Conservation (phyloP, 2,888 invertebrate genomes). For the Drosophila neoperkinsi region DNA sequence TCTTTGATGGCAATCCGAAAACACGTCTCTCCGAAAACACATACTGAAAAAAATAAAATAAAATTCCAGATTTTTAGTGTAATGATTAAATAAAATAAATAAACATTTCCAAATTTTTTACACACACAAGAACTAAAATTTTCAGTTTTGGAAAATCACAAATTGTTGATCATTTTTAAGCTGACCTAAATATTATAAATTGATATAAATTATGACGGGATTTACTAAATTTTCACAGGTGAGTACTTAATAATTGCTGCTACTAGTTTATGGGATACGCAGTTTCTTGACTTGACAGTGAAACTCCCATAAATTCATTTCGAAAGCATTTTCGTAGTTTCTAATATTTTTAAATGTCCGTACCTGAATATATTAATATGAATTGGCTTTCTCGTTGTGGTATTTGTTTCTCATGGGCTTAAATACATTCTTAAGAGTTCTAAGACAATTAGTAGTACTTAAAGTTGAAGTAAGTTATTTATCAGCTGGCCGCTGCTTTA, state of each 20-base stretch:
- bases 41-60: conserved; percentile 4
- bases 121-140: neutral
- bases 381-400: no score
- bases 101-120: neutral
- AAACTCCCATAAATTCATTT: no score
- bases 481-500: neutral
- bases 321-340: no score
- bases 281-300: neutral
- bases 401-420: no score
- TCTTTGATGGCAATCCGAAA: neutral
- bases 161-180: neutral
- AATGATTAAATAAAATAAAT: conserved; percentile 30
- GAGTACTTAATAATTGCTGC: neutral
- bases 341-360: no score
- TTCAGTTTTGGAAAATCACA: neutral
- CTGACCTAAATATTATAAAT: neutral
- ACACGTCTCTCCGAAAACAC: conserved; percentile 26
- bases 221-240: neutral
- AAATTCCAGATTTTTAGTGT: conserved; percentile 19
- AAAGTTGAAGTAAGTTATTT: neutral
- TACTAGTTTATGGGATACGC: neutral
- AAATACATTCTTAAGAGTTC: neutral
- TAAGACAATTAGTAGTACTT: neutral
- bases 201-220: neutral
- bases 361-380: no score